Percentiles rank a stretch among this genome's conserved stretches.
Conservation (phyloP, 2,113 vertebrate genomes). For the Aegypius monachus region DNA sequence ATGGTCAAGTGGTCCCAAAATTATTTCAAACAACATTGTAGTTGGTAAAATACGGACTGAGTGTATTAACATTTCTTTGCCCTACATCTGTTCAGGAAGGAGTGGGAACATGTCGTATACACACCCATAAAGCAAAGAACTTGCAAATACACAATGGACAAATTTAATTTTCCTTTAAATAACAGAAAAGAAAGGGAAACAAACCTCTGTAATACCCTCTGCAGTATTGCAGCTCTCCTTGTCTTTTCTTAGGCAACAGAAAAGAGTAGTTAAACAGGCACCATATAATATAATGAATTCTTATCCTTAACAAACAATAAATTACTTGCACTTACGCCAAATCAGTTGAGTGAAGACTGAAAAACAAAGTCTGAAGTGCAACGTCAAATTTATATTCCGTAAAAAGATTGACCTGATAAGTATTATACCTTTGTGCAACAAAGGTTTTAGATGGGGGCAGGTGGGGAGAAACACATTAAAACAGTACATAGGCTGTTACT, state of each 20-base stretch:
- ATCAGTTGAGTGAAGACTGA: not conserved
- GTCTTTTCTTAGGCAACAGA: not conserved
- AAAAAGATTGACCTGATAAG: not conserved
- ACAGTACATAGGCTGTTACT: not conserved
- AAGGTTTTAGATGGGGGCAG: not conserved
- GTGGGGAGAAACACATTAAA: not conserved
- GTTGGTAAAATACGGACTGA: not conserved
- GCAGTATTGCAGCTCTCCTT: not conserved
- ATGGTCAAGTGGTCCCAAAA: not conserved
- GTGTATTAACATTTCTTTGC: not conserved
- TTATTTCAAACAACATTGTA: not conserved
- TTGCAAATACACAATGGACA: not conserved
- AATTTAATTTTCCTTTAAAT: not conserved
- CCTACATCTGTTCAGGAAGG: not conserved
- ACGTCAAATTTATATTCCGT: not conserved
- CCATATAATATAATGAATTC: not conserved
- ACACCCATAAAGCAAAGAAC: not conserved
- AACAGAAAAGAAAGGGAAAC: not conserved
- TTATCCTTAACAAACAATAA: not conserved
- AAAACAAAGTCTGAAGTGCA: not conserved
- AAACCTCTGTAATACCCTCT: not conserved
- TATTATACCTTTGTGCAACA: not conserved
- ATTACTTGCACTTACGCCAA: not conserved
- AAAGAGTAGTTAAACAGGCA: not conserved
- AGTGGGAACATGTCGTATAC: not conserved